Conservation (phyloP, 2,888 invertebrate species). For the Chydorus sphaericus region DNA sequence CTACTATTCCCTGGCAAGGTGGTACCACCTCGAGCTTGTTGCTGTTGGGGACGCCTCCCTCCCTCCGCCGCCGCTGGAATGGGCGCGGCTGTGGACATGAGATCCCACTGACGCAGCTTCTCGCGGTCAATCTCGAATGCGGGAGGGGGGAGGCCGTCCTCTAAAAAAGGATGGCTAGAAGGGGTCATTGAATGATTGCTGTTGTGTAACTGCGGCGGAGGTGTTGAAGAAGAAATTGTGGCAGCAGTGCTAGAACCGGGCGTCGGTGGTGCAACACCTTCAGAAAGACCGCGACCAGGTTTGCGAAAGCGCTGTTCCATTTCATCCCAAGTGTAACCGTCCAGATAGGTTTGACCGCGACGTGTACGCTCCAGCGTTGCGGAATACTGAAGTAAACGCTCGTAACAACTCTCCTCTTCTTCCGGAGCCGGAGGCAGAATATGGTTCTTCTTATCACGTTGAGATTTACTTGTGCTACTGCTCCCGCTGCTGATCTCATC, state of each 20-base stretch:
- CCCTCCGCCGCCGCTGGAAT: constrained; percentile 13
- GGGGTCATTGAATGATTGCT: too few species aligned
- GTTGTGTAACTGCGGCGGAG: too few species aligned
- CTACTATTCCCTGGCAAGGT: background rate
- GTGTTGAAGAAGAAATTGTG: background rate
- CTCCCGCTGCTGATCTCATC: constrained; percentile 36
- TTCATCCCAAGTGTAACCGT: constrained; percentile 31
- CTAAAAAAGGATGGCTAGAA: constrained; percentile 35
- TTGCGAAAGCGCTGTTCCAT: constrained; percentile 28
- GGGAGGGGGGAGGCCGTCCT: constrained; percentile 31
- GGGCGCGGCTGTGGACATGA: constrained; percentile 68
- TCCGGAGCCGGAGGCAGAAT: too few species aligned
- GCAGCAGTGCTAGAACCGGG: background rate
- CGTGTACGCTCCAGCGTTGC: constrained; percentile 36
- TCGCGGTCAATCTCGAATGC: constrained; percentile 55
- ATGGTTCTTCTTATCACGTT: background rate
- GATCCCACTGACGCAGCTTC: constrained; percentile 73
- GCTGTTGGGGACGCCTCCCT: constrained; percentile 8
- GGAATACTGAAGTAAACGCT: constrained; percentile 21
- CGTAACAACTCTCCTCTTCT: constrained; percentile 2
- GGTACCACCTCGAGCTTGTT: background rate
- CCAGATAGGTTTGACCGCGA: constrained; percentile 23
- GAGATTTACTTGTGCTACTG: constrained; percentile 10
- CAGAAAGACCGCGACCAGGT: constrained; percentile 12
- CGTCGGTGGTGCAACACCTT: too few species aligned